Base-by-base conservation (phyloP, 2,888 invertebrate species). In the Ditylenchus weischeri region DNA sequence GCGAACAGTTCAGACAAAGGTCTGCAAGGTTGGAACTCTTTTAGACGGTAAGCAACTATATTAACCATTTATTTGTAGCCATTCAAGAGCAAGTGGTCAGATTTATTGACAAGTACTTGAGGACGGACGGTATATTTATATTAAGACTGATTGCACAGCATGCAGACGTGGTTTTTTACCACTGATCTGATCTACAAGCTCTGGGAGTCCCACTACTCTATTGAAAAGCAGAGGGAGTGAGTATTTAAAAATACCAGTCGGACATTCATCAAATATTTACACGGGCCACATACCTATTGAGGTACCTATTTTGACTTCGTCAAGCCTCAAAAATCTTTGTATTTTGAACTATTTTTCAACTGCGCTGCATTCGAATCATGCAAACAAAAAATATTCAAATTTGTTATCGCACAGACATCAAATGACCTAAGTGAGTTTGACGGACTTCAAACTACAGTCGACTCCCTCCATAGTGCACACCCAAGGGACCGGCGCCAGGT, bases 141-240 rank as follows among this genome's bases (percentile, higher is more conserved):
- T 72, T 81, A 0, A 71, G 78, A 19, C 71, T 81, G 54, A 79
- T 80, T 57, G 75, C 75, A 29, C 80, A 80, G 65, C 80, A 80
- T 50, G 79, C 79, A 13, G 80, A 80, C 62, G 77, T 80, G 50
- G 76, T 79, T 36, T 80, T n/a, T 80, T 68, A 77, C 73, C n/a
- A 76, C 75, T 15, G 75, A 73, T 18, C 38, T 73, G n/a, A 65
- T 73, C 29, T 58, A 71, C 8, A 71, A 74, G n/a, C 68, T 82
- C 11, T 81, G 77, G 75, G 70, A 72, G 36, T 70, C 62, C 8
- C 77, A 78, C 62, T 71, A 73, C 57, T 62, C 67, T 13, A 81
- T 81, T 21, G 81, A 81, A 65, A 74, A 75, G 21, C 77, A 78
- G 62, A 65, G 77, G 73, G 71, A 70, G 79, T 79, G 63, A 66